Base-by-base conservation (phyloP, 1,140 invertebrate species). In the Bombus balteatus region DNA sequence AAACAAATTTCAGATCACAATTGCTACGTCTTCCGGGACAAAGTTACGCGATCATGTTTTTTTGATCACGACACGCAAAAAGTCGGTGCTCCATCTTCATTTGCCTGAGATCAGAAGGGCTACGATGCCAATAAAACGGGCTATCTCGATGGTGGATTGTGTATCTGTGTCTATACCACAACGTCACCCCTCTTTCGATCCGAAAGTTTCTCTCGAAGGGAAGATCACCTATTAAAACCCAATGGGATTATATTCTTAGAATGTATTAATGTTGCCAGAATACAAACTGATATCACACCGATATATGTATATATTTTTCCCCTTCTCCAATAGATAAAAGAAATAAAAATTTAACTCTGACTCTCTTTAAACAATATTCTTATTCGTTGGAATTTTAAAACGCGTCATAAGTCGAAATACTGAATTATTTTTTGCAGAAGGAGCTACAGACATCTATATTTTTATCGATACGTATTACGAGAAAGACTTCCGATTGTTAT, bases 81-180 rank as follows among this genome's bases (percentile, higher is more conserved):
- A 72, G 83, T 84, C 86, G 53, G 70, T 43, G 72, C 92, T 95
- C 87, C 88, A 93, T 95, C 94, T 95, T 95, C 94, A 95, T 95
- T 95, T 95, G 90, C 91, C 86, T 88, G 90, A 89, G 91, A 90
- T 90, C 88, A 87, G 87, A 79, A 92, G 89, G 91, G 93, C 93
- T 91, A 90, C 90, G 93, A 92, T 93, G 92, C 92, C 93, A 94
- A 95, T 95, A 95, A 95, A 95, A 89, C 83, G 77, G 65, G 82
- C 89, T 92, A 92, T 92, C 92, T 92, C 91, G 81, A 83, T 87
- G 76, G 87, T 83, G 81, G 86, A 87, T 88, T 81, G 87, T 74
- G 83, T 88, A 87, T 86, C 87, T 85, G 83, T 80, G 78, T 87
- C 76, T 76, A 86, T 70, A 82, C 87, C 82, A 34, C 84, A 88